A percentile compares a stretch with the other conserved stretches of the same genome.
phyloP scores from a whole-genome alignment of 2,888 invertebrate species.

The Agelastica alni region DNA sequence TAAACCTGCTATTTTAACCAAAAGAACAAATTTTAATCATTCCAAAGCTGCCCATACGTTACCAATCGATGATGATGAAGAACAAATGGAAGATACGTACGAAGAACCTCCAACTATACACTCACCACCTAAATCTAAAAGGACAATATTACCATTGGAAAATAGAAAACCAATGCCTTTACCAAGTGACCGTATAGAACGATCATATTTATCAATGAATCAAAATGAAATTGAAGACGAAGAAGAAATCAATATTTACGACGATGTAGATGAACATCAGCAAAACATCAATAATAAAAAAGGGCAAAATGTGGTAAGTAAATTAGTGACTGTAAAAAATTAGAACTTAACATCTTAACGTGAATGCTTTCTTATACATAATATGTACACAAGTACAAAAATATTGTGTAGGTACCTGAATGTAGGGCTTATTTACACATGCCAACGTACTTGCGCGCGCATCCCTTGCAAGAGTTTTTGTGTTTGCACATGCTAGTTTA shows the following conservation, averaged over 20 bases:
- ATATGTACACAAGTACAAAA: too few species aligned
- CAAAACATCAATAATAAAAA: not conserved
- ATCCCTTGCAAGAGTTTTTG: too few species aligned
- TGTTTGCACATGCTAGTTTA: too few species aligned
- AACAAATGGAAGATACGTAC: slow-evolving; percentile 2
- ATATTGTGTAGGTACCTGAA: too few species aligned
- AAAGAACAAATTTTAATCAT: not conserved
- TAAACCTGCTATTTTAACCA: not conserved
- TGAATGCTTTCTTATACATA: too few species aligned
- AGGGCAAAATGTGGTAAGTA: not conserved
- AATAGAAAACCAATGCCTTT: slow-evolving; percentile 1
- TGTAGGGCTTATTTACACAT: too few species aligned
- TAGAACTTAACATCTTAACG: too few species aligned
- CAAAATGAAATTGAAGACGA: not conserved
- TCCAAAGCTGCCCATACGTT: too few species aligned
- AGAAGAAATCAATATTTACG: slow-evolving; percentile 1
- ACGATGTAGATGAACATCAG: not conserved
- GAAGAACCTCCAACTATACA: slow-evolving; percentile 12
- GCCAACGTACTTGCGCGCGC: too few species aligned
- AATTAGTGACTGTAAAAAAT: too few species aligned
- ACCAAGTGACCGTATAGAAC: not conserved
- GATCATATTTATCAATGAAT: not conserved
- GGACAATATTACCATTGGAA: not conserved
- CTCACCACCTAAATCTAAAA: not conserved
- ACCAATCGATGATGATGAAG: not conserved